Evolutionary conservation across 2,113 vertebrate genomes (phyloP), one percentile per base, ranked within the genome.

Genomic region (Eurypyga helias): DNA sequence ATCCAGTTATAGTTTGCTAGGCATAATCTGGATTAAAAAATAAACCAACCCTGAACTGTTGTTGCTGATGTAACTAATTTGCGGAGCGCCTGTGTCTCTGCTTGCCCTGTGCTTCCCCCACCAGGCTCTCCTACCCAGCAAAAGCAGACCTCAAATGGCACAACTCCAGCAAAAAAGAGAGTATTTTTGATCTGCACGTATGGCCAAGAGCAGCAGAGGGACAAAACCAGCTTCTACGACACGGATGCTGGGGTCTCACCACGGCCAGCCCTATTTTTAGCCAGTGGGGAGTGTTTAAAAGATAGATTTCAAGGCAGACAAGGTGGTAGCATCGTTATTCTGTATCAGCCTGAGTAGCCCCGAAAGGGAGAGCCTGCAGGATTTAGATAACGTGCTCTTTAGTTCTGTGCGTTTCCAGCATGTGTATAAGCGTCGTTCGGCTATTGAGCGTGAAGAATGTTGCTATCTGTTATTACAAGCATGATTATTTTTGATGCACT

Each of bases 231-330:
- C 14, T 29, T 46, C 11, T 87, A 45, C 55, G 60, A 15, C 3
- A 1, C 0, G 1, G 34, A 11, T 1, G 2, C 0, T 4, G 21
- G 4, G 11, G 6, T 16, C 18, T 34, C 5, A 2, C 25, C 3
- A 3, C 23, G 36, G 18, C 81, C 17, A 65, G 43, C 9, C 25
- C 26, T 25, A 9, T 9, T 34, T 15, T 28, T 28, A 72, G n/a
- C 34, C 24, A 6, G n/a, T 2, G 9, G 45, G 45, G 65, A 84
- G n/a, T 46, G 8, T 41, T 57, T 38, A 9, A 52, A 65, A 46
- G 34, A 33, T 24, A 76, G 45, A 66, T 71, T 48, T 64, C 24
- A 20, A n/a, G 64, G 64, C 45, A 33, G 24, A 33, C 3, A 31
- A 94, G 43, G 38, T 64, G 17, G 17, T 58, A 25, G n/a, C 43